Evolutionary conservation across 2,888 invertebrate species (phyloP), one percentile per base, ranked within the genome.

Genomic region (Callinectes sapidus): DNA sequence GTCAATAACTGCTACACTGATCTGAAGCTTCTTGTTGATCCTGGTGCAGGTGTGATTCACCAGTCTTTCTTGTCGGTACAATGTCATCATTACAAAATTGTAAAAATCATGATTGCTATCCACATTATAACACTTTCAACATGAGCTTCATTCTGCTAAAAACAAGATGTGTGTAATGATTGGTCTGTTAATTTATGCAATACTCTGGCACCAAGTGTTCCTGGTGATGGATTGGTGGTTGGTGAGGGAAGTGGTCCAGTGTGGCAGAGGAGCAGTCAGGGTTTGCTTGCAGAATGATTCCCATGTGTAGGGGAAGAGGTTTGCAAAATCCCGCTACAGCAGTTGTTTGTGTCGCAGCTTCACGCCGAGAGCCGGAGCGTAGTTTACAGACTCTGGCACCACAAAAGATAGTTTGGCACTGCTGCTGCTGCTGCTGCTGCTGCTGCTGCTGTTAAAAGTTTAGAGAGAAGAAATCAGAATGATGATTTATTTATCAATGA

Each of bases 291-390:
- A 23, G 71, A 81, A 35, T 35, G 81, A 16, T 32, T 77, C n/a
- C 28, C 13, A 28, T 1, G 32, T 81, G 81, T 81, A 81, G 28
- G 81, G 35, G 35, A 81, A 35, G 2, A 81, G 6, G 81, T 81
- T n/a, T 35, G 81, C 81, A 81, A 81, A 81, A 81, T 81, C 35
- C 32, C 18, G 81, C 81, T 35, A 81, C 81, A 35, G 28, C 81
- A 35, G 13, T 81, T 81, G 81, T 35, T n/a, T 81, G 81, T 81
- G 81, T 81, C 35, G 81, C 81, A 81, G 81, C 81, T 81, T 81
- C 32, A 81, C 14, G 81, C 81, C 32, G 81, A 81, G 32, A 81
- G 81, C 35, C 6, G 81, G 81, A 81, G 81, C 35, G 81, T 81
- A 81, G 81, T 81, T 81, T 81, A 81, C 32, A 81, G 81, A 81